Base-by-base conservation (phyloP, 2,113 vertebrate species). In the Chionomys nivalis region DNA sequence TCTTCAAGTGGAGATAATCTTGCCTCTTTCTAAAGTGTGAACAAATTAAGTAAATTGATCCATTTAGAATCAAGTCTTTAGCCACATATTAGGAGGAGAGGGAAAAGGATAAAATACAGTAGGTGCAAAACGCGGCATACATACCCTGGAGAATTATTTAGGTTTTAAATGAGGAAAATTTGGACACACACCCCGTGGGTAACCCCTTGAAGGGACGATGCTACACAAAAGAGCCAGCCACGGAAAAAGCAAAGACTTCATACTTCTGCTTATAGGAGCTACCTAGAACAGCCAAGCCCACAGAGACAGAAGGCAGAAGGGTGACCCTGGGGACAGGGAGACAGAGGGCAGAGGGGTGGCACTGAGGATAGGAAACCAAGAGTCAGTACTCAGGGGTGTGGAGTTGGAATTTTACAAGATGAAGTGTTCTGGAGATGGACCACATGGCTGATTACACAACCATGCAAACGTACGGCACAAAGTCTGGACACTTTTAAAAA, bases 11-110 rank as follows among this genome's bases (percentile, higher is more conserved):
- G 49, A 73, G 76, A 93, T 47, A 49, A 66, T 11, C 83, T 0
- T 13, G 75, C 39, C 66, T 93, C 26, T 58, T 14, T 88, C 55
- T n/a, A 79, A 61, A 13, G 58, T 52, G 19, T 39, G 55, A 79
- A 94, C 21, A 76, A 63, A 89, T 75, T 36, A 93, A n/a, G 52
- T 88, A 92, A 76, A 19, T n/a, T 68, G 55, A 3, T 58, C 24
- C 68, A 66, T 78, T 94, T 92, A 78, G 86, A 96, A 90, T 66
- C 61, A 93, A 88, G 63, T 24, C 39, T 23, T 70, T 33, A 94
- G 42, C 42, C 3, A 47, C 79, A 76, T 6, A 79, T 89, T 72
- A 93, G 58, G 16, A 70, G 23, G 28, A 66, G 49, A 77, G 1
- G 58, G 39, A 33, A 76, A 70, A 36, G 23, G 8, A 70, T 12